Percentiles rank a stretch among this genome's conserved stretches.
Evolutionary conservation across 2,113 vertebrate genomes (phyloP).

Genomic region (Dromas ardeola): DNA sequence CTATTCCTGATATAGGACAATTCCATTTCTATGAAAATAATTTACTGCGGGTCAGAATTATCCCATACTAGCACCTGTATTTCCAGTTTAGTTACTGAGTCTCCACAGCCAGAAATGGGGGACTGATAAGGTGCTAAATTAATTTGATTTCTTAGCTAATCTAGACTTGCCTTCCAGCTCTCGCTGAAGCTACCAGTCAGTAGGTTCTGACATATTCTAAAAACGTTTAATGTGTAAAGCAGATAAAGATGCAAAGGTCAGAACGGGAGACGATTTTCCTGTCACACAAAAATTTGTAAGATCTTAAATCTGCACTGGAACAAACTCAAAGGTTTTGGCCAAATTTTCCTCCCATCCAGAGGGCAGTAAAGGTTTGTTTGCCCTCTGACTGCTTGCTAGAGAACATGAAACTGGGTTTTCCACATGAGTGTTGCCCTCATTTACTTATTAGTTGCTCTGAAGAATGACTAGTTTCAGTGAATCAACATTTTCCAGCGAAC

Average conservation of each 20-base stretch:
- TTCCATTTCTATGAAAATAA: neutral
- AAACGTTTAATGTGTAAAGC: neutral
- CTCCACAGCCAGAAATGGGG: neutral
- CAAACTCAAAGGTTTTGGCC: neutral
- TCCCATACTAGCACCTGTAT: neutral
- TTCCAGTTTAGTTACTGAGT: neutral
- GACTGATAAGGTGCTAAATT: rapidly evolving
- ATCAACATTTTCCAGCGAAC: neutral
- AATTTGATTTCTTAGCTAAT: neutral
- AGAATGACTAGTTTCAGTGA: neutral
- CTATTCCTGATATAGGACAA: neutral
- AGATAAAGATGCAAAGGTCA: neutral
- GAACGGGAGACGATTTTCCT: neutral
- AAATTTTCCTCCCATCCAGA: neutral
- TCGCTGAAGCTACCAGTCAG: neutral
- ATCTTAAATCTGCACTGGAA: neutral
- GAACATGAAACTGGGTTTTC: neutral
- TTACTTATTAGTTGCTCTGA: neutral
- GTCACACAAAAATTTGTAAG: neutral
- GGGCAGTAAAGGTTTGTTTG: neutral
- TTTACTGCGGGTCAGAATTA: neutral
- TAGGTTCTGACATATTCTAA: neutral
- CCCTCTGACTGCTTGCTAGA: neutral
- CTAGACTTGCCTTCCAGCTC: neutral
- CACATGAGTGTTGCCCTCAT: neutral